Evolutionary conservation across 2,113 vertebrate species (phyloP).

Genomic region (Sterrhoptilus dennistouni): DNA sequence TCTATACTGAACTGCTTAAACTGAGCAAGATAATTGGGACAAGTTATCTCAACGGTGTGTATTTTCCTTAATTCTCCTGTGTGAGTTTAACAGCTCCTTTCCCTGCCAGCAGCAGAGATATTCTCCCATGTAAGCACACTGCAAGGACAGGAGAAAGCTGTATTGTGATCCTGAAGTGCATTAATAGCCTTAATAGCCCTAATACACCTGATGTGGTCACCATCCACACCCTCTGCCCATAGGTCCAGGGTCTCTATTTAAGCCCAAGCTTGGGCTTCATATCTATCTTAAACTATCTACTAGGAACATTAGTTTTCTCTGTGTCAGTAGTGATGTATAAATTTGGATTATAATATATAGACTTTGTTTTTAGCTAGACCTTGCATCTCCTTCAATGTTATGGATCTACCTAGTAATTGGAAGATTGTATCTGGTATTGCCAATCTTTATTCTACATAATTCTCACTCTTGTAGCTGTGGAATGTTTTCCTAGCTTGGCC

Average conservation of each 20-base stretch:
- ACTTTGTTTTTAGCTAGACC: rapidly evolving
- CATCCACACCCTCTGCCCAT: neutral
- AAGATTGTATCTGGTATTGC: neutral
- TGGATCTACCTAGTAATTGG: rapidly evolving
- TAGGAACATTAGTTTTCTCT: rapidly evolving
- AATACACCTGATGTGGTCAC: neutral
- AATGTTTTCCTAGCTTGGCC: neutral
- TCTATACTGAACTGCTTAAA: neutral
- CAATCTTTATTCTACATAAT: rapidly evolving
- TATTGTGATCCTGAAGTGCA: rapidly evolving
- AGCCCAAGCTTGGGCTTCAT: rapidly evolving
- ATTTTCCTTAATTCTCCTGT: neutral
- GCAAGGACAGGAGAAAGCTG: neutral
- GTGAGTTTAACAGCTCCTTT: neutral
- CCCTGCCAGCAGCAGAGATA: neutral
- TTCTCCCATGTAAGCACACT: rapidly evolving
- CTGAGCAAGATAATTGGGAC: neutral
- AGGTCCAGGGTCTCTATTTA: neutral
- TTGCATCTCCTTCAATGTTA: rapidly evolving
- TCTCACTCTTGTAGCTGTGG: neutral
- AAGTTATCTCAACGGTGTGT: neutral
- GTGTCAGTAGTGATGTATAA: rapidly evolving
- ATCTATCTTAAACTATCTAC: rapidly evolving
- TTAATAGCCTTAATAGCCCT: neutral
- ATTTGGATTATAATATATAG: rapidly evolving